Evolutionary conservation across 1,140 invertebrate species (phyloP).

Genomic region (Dufourea novaeangliae): DNA sequence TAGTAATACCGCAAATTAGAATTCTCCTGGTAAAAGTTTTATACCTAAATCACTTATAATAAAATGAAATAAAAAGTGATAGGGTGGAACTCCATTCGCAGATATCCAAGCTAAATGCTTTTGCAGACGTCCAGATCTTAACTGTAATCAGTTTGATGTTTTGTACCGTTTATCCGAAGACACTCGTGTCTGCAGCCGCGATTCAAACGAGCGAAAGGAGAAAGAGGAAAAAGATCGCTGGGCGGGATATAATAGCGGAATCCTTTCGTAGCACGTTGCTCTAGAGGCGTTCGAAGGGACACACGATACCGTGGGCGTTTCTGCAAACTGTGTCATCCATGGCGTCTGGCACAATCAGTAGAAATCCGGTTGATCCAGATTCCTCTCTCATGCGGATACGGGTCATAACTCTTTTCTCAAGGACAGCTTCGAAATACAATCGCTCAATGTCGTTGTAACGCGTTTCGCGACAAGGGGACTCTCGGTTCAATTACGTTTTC

Average conservation of each 20-base stretch:
- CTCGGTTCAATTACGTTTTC: conserved; percentile 5
- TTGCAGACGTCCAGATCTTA: too few species aligned
- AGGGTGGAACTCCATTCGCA: too few species aligned
- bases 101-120: too few species aligned
- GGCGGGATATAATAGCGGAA: conserved; percentile 3
- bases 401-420: conserved; percentile 44
- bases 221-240: not conserved
- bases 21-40: too few species aligned
- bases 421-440: conserved; percentile 48
- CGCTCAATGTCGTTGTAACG: conserved; percentile 26
- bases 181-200: not conserved
- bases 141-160: not conserved
- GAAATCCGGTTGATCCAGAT: conserved; percentile 68
- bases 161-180: conserved; percentile 27
- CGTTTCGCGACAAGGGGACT: conserved; percentile 4
- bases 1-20: too few species aligned
- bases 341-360: conserved; percentile 60
- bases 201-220: not conserved
- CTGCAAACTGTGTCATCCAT: conserved; percentile 62
- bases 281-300: conserved; percentile 57
- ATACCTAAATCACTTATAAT: too few species aligned
- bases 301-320: conserved; percentile 68
- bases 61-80: too few species aligned
- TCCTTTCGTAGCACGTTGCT: conserved; percentile 43
- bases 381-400: conserved; percentile 40